phyloP scores from a whole-genome alignment of 2,113 vertebrate genomes.

The Phoenicopterus ruber region DNA sequence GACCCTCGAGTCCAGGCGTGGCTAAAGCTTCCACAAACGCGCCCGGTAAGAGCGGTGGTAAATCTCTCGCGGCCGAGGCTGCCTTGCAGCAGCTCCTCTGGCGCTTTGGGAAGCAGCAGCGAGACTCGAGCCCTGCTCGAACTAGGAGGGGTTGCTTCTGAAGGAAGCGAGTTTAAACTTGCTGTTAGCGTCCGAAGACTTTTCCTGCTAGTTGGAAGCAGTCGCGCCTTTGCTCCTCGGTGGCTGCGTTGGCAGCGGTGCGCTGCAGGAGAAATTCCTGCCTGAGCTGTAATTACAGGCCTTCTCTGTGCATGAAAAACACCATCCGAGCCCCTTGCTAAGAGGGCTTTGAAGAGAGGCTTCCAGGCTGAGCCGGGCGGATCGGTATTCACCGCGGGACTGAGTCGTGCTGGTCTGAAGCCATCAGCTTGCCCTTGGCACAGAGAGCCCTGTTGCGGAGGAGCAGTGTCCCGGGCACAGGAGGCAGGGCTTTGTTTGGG shows the following conservation, averaged over 20 bases:
- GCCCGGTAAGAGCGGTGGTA: neutral
- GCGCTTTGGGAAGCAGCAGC: neutral
- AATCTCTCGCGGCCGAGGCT: accelerated
- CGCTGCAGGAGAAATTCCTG: neutral
- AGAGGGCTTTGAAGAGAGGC: neutral
- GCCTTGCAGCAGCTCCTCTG: neutral
- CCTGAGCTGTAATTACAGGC: neutral
- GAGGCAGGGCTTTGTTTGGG: slow-evolving; percentile 27
- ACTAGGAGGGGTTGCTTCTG: neutral
- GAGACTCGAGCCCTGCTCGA: neutral
- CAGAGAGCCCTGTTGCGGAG: neutral
- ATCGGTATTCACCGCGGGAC: slow-evolving; percentile 2
- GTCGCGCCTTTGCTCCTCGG: neutral
- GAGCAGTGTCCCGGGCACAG: neutral
- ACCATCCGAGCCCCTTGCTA: accelerated
- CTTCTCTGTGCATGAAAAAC: neutral
- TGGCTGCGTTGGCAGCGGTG: neutral
- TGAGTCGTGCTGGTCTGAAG: neutral
- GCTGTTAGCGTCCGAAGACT: neutral
- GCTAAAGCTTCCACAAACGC: neutral
- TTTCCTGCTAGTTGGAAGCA: neutral
- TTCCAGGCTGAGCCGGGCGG: neutral
- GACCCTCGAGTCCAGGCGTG: neutral
- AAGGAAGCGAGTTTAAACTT: neutral
- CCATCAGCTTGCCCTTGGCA: slow-evolving; percentile 16